These are phyloP conservation scores for Typhlomys cinereus DNA, from an alignment of 2,113 vertebrate genomes.

Conservation along the genomic window DNA sequence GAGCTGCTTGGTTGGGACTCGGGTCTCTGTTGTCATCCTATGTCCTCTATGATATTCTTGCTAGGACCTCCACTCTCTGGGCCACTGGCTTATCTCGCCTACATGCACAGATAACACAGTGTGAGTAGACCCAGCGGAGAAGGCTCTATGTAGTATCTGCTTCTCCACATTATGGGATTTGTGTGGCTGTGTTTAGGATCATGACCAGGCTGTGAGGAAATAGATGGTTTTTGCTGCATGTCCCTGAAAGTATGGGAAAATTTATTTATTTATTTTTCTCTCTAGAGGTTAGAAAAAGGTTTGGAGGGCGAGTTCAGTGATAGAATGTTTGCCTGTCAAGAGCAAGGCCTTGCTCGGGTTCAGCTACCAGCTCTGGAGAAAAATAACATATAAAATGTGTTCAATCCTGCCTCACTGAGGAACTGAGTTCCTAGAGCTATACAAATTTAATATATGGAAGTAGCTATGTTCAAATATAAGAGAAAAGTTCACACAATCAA, in stretches of 20 bases:
- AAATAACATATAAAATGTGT: neutral
- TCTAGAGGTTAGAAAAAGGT: neutral
- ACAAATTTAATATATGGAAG: neutral
- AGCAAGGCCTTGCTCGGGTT: neutral
- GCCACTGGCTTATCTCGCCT: neutral
- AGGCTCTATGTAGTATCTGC: neutral
- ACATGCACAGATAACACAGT: neutral
- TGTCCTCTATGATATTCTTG: neutral
- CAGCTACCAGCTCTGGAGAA: neutral
- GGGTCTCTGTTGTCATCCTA: neutral
- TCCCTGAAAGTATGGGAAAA: neutral
- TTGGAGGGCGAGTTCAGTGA: no score
- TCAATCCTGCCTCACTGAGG: neutral
- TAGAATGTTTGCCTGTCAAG: neutral
- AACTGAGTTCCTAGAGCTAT: neutral
- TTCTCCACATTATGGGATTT: neutral
- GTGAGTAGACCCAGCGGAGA: neutral
- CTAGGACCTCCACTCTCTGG: neutral
- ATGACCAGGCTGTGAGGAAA: neutral
- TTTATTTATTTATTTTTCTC: neutral
- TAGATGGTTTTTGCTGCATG: neutral
- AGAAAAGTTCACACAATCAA: neutral
- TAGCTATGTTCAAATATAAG: neutral
- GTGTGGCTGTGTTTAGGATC: neutral
- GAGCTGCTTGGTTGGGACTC: neutral